Conservation (phyloP, 2,888 invertebrate species). For the Thera obeliscata region DNA sequence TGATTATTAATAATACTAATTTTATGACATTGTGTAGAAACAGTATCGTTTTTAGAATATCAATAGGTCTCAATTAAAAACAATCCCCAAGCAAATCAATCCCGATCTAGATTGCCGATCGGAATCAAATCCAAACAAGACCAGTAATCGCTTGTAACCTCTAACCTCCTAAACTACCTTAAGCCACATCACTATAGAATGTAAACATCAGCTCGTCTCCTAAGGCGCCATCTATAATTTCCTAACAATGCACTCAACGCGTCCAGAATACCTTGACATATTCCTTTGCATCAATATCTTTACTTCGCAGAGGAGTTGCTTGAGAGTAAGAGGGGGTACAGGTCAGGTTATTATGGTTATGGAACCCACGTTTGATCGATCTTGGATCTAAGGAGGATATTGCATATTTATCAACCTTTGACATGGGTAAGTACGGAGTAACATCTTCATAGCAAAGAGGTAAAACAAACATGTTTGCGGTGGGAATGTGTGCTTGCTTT, state of each 20-base stretch:
- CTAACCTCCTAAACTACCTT: slow-evolving; percentile 75
- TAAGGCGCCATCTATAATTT: slow-evolving; percentile 84
- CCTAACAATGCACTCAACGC: slow-evolving; percentile 74
- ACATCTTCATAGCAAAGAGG: slow-evolving; percentile 78
- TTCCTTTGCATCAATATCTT: slow-evolving; percentile 27
- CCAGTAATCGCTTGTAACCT: slow-evolving; percentile 77
- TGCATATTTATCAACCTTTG: slow-evolving; percentile 85
- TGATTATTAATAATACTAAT: no score
- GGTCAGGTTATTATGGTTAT: slow-evolving; percentile 53
- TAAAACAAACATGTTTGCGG: slow-evolving; percentile 71
- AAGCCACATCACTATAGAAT: slow-evolving; percentile 71
- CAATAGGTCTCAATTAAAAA: slow-evolving; percentile 10
- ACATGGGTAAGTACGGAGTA: slow-evolving; percentile 81
- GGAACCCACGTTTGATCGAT: slow-evolving; percentile 77
- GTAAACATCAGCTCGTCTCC: slow-evolving; percentile 81
- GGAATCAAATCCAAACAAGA: slow-evolving; percentile 74
- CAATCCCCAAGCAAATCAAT: slow-evolving; percentile 22
- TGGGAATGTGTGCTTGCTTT: slow-evolving; percentile 44
- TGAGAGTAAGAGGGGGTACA: slow-evolving; percentile 31
- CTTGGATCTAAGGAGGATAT: slow-evolving; percentile 76
- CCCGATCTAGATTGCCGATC: slow-evolving; percentile 40
- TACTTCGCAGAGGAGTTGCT: neutral
- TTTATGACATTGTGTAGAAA: no score
- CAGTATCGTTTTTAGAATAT: no score
- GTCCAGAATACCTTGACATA: slow-evolving; percentile 60